Evolutionary conservation across 2,888 invertebrate species (phyloP), one percentile per base, ranked within the genome.

Genomic region (Microctonus brassicae): DNA sequence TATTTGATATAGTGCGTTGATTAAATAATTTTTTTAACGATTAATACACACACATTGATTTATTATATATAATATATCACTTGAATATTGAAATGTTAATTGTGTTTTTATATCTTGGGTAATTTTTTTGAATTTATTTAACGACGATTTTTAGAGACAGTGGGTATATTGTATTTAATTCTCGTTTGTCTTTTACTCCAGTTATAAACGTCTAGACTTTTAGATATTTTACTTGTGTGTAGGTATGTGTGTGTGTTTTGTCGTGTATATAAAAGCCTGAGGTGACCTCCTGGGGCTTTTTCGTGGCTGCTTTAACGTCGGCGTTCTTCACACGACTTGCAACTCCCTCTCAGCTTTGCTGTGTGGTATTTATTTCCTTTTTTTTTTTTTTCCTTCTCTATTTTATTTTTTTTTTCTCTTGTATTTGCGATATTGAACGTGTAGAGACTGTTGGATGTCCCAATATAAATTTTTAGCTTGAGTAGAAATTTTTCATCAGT

Each of bases 221-320:
- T 39, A 39, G 39, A 39, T 3, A 39, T 39, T 39, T n/a, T 39
- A 11, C 3, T n/a, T n/a, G 39, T 13, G 39, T n/a, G 6, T 39
- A n/a, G 13, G 39, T 4, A n/a, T 13, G 39, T n/a, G 39, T 39
- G 13, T n/a, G 13, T 3, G 39, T 2, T 39, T 39, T 39, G 13
- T 39, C n/a, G 39, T 39, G 39, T 39, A n/a, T 39, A 13, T 67
- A 66, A 42, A 42, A 53, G 60, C 55, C 67, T 33, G 36, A 61
- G 67, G 72, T 73, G 66, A 62, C 70, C 75, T 75, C 75, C 65
- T 63, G 76, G 72, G 75, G 69, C 72, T 75, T 70, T 72, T 73
- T 76, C 39, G 39, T 70, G 75, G 69, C 72, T 75, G 29, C 47
- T 66, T 29, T 64, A 58, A 69, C 63, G 52, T 63, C 61, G 47